phyloP scores from a whole-genome alignment of 2,797 vertebrate genomes.

The Chrosomus eos region DNA sequence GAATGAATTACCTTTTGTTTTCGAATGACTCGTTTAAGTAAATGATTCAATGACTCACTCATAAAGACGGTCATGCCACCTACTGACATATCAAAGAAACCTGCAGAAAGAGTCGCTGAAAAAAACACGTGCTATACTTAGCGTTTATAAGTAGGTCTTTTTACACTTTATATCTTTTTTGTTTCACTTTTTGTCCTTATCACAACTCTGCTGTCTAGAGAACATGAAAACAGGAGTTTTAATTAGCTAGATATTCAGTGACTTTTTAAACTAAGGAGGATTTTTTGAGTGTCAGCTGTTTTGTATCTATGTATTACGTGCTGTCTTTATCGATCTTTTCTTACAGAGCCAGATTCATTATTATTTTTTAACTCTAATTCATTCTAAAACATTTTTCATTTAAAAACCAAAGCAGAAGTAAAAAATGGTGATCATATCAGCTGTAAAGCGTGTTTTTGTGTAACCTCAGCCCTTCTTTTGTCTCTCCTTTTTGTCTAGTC shows the following conservation, averaged over 20 bases:
- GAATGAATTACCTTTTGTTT: background rate
- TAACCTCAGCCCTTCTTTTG: background rate
- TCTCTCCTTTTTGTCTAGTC: conserved; percentile 27
- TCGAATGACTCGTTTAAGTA: background rate
- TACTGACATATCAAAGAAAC: background rate
- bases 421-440: background rate
- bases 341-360: background rate
- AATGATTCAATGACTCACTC: background rate
- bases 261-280: background rate
- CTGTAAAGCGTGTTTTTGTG: background rate
- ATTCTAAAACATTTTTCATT: background rate
- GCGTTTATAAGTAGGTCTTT: background rate
- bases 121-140: background rate
- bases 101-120: background rate
- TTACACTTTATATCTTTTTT: background rate
- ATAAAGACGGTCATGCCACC: background rate
- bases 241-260: background rate
- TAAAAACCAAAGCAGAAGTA: background rate
- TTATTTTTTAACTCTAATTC: background rate
- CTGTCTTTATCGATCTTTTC: background rate
- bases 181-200: background rate
- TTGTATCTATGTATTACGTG: background rate
- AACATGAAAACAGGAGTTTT: background rate
- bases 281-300: background rate
- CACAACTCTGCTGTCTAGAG: background rate